phyloP scores from a whole-genome alignment of 2,888 invertebrate species.

The Calameuta idolon region DNA sequence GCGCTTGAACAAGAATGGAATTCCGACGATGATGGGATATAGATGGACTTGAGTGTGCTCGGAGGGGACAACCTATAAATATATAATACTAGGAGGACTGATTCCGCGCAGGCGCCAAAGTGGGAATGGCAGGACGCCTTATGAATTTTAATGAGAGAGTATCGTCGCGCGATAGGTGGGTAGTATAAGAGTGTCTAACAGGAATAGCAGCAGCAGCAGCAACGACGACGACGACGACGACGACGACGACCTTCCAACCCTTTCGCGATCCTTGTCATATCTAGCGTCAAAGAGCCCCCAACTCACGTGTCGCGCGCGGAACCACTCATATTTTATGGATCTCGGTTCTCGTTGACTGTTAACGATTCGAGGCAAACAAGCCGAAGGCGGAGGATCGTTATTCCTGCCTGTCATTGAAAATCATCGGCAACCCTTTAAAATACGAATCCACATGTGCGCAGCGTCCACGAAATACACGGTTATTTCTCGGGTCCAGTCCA shows the following conservation, averaged over 20 bases:
- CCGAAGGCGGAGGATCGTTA: not conserved
- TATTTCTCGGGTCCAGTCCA: not conserved
- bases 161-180: constrained; percentile 44
- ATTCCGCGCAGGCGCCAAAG: constrained; percentile 37
- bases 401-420: not conserved
- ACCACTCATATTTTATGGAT: constrained; percentile 13
- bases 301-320: constrained; percentile 14
- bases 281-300: constrained; percentile 30
- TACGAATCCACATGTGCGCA: not conserved
- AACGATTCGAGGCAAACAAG: not conserved
- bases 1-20: not conserved
- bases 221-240: too few species aligned
- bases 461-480: not conserved
- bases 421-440: not conserved
- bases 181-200: constrained; percentile 36
- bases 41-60: not conserved
- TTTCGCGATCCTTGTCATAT: not conserved
- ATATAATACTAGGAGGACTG: constrained; percentile 40
- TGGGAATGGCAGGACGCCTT: constrained; percentile 46
- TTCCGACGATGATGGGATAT: not conserved
- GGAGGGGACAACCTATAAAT: constrained; percentile 43
- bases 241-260: constrained; percentile 14
- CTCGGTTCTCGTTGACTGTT: not conserved
- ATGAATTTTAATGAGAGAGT: constrained; percentile 56
- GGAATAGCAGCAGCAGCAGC: constrained; percentile 21